A percentile compares a stretch with the other conserved stretches of the same genome.
These are phyloP conservation scores for Drosophila sordidula DNA, from an alignment of 2,888 invertebrate species.

Conservation along the genomic window DNA sequence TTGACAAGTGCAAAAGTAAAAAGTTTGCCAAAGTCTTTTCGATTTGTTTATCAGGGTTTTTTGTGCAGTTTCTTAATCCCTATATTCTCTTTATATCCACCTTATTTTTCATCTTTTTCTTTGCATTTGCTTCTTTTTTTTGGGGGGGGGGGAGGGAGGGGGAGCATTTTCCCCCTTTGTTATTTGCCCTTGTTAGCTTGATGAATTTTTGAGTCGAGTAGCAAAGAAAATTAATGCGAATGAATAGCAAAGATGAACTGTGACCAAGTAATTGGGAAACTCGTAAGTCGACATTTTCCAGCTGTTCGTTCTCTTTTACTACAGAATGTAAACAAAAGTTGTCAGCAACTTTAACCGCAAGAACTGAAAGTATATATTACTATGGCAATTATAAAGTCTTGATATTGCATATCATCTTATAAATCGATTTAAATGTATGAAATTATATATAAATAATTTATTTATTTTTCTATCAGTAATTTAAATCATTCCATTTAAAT, in stretches of 20 bases:
- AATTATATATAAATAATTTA: no score
- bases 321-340: background rate
- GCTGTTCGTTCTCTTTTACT: background rate
- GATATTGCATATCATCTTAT: no score
- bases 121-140: slow-evolving; percentile 14
- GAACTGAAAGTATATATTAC: background rate
- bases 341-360: background rate
- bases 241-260: slow-evolving; percentile 14
- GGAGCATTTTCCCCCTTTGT: slow-evolving; percentile 20
- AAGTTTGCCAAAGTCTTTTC: slow-evolving; percentile 59
- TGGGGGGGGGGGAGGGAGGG: background rate
- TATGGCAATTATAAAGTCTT: background rate
- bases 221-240: background rate
- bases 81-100: slow-evolving; percentile 13
- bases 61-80: slow-evolving; percentile 26
- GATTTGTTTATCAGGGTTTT: slow-evolving; percentile 46
- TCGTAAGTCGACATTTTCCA: slow-evolving; percentile 34
- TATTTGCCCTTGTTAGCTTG: slow-evolving; percentile 29
- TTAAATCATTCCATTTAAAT: no score
- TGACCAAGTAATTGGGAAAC: slow-evolving; percentile 54
- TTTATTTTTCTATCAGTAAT: no score
- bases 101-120: slow-evolving; percentile 5
- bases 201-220: slow-evolving; percentile 36
- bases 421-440: no score
- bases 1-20: slow-evolving; percentile 26